Percentiles rank a stretch among this genome's conserved stretches.
phyloP scores from a whole-genome alignment of 2,888 invertebrate species.

The Caenorhabditis imperialis region DNA sequence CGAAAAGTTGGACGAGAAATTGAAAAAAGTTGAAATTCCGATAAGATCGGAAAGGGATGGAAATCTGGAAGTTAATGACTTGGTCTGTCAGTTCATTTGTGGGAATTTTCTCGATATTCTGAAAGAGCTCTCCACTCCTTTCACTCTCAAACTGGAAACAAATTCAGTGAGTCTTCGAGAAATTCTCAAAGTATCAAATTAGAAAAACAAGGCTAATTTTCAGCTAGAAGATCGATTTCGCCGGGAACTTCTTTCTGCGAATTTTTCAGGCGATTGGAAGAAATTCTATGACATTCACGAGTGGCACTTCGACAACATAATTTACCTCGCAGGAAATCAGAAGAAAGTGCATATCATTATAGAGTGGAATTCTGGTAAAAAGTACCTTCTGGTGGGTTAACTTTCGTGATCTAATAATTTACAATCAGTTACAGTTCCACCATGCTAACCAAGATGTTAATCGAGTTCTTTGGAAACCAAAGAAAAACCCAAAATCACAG shows the following conservation, averaged over 20 bases:
- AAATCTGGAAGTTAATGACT: background rate
- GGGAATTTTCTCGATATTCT: background rate
- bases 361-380: background rate
- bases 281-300: background rate
- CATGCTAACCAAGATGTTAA: too few relatives aligned
- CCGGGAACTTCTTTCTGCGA: background rate
- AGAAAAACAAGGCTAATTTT: background rate
- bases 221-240: background rate
- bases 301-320: background rate
- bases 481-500: too few relatives aligned
- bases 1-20: too few relatives aligned
- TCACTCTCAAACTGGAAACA: background rate
- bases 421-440: background rate
- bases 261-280: background rate
- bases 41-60: background rate
- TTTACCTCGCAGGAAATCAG: background rate
- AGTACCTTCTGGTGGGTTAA: background rate
- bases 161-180: background rate
- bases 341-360: background rate
- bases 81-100: background rate
- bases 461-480: too few relatives aligned
- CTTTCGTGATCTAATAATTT: background rate
- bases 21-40: background rate
- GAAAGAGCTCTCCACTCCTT: background rate
- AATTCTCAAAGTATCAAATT: too few relatives aligned